Evolutionary conservation across 2,113 vertebrate species (phyloP).

Genomic region (Macrotis lagotis): DNA sequence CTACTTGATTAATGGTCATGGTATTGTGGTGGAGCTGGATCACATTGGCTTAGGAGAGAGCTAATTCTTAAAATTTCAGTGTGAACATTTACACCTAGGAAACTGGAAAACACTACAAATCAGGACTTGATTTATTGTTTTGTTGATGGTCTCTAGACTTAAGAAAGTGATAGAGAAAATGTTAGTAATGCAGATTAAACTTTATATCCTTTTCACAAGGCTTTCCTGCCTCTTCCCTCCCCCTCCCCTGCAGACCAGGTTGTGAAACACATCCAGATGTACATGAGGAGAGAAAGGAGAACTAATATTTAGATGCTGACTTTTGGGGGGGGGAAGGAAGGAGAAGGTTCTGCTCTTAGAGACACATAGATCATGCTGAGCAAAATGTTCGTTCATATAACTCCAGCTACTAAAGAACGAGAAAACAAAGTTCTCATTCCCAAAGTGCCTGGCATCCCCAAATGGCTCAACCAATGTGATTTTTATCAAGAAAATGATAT

Average conservation of each 20-base stretch:
- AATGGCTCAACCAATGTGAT: background rate
- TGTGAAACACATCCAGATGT: background rate
- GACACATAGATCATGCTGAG: background rate
- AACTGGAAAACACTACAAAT: background rate
- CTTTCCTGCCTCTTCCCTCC: background rate
- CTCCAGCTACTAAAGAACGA: background rate
- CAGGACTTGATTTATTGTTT: background rate
- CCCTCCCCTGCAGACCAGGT: background rate
- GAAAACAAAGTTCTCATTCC: background rate
- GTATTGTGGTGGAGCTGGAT: background rate
- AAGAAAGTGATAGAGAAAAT: background rate
- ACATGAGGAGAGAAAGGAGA: background rate
- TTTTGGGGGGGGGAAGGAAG: background rate
- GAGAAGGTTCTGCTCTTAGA: background rate
- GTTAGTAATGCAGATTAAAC: background rate
- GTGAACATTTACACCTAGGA: background rate
- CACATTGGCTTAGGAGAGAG: background rate
- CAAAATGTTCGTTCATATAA: background rate
- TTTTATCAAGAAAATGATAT: background rate
- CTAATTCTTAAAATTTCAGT: background rate
- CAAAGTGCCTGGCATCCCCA: background rate
- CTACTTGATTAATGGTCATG: background rate
- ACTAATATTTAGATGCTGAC: background rate
- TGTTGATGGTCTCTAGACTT: background rate
- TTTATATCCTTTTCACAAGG: background rate